A percentile compares a stretch with the other conserved stretches of the same genome.
Conservation (phyloP, 2,113 vertebrate genomes). For the Vulpes ferrilata region DNA sequence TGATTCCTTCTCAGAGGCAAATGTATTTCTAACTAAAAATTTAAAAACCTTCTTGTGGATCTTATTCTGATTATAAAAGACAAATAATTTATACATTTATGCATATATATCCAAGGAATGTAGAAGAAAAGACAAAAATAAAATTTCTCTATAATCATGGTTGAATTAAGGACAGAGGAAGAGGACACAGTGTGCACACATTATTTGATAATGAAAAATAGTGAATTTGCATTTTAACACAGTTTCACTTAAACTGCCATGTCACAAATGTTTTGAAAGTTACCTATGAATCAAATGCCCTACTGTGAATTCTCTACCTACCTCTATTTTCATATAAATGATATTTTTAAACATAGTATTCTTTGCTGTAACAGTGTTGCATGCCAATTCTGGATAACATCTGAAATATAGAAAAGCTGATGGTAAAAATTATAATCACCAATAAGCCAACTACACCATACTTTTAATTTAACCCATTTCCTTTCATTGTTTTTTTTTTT, state of each 20-base stretch:
- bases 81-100: not conserved
- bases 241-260: not conserved
- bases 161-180: not conserved
- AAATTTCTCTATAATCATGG: not conserved
- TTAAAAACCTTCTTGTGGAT: not conserved
- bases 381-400: not conserved
- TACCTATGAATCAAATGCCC: not conserved
- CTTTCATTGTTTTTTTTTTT: not conserved
- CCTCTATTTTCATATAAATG: not conserved
- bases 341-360: not conserved
- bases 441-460: not conserved
- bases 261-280: not conserved
- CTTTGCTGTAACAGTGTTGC: not conserved
- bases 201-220: not conserved
- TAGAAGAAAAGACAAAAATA: not conserved
- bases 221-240: not conserved
- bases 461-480: not conserved
- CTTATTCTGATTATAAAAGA: not conserved
- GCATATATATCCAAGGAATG: not conserved
- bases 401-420: not conserved
- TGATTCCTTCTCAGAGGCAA: not conserved
- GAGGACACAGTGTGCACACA: not conserved
- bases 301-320: not conserved
- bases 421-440: not conserved
- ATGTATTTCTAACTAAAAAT: not conserved